Conservation (phyloP, 2,113 vertebrate genomes). For the Corvus moneduloides region DNA sequence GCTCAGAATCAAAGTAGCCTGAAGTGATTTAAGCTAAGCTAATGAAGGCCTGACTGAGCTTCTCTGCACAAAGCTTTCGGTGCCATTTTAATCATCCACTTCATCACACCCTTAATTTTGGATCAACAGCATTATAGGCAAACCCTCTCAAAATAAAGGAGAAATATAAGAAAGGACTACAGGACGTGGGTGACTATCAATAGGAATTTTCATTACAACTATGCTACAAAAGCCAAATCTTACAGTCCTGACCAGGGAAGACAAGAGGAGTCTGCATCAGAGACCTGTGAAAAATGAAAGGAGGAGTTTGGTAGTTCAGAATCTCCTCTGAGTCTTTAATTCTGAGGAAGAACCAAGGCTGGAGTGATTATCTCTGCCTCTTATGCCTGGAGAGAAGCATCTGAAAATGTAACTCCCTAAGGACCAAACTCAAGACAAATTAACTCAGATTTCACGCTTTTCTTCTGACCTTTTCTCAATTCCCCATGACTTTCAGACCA, state of each 20-base stretch:
- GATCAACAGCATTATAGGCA: not conserved
- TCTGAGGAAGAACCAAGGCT: not conserved
- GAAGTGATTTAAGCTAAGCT: slow-evolving; percentile 13
- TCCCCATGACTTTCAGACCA: not conserved
- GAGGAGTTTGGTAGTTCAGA: not conserved
- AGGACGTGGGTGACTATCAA: not conserved
- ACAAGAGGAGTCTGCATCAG: not conserved
- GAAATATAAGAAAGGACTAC: not conserved
- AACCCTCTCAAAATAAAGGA: not conserved
- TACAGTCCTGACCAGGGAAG: not conserved
- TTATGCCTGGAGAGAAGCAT: not conserved
- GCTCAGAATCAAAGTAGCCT: slow-evolving; percentile 3
- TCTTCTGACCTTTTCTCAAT: not conserved
- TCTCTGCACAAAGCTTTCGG: not conserved
- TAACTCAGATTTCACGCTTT: not conserved
- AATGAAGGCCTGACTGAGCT: slow-evolving; percentile 11
- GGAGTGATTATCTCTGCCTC: not conserved
- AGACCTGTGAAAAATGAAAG: not conserved
- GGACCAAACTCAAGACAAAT: not conserved
- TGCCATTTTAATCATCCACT: not conserved
- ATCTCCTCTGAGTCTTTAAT: not conserved
- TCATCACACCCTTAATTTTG: not conserved
- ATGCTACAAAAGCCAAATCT: not conserved
- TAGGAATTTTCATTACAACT: not conserved
- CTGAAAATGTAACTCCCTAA: not conserved